These are phyloP conservation scores for Varecia variegata DNA, from an alignment of 2,797 vertebrate species.

Conservation along the genomic window DNA sequence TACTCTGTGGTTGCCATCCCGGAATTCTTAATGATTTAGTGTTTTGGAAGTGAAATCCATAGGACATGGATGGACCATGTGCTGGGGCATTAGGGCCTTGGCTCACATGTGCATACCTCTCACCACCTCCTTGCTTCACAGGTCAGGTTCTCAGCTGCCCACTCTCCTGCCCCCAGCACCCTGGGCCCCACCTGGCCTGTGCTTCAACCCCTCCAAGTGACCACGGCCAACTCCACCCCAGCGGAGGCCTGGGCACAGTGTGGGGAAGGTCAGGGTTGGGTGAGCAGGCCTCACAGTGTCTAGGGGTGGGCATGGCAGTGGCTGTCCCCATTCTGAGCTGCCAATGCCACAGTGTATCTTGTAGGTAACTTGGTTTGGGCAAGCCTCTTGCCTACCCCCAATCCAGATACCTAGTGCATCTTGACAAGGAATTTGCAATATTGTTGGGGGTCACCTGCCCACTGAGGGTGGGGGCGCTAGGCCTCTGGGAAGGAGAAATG, in stretches of 20 bases:
- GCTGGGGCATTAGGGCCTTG: neutral
- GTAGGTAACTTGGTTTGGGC: neutral
- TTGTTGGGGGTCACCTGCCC: neutral
- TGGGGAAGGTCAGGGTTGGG: neutral
- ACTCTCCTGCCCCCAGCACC: neutral
- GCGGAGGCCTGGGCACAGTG: neutral
- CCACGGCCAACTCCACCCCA: neutral
- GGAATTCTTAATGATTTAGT: neutral
- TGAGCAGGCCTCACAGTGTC: neutral
- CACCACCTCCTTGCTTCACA: neutral
- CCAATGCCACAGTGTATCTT: neutral
- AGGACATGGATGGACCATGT: neutral
- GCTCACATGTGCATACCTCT: neutral
- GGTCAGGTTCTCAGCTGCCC: neutral
- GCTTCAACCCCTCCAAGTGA: neutral
- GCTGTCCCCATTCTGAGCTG: neutral
- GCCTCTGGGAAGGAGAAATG: neutral
- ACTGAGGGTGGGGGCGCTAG: neutral
- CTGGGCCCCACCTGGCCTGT: neutral
- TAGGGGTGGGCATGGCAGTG: neutral
- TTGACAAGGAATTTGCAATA: neutral
- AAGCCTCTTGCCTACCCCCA: neutral
- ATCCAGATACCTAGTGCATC: neutral
- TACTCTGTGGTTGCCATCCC: neutral
- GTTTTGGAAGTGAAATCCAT: neutral